Evolutionary conservation across 1,140 invertebrate species (phyloP), one percentile per base, ranked within the genome.

Genomic region (Drosophila pectinifera): DNA sequence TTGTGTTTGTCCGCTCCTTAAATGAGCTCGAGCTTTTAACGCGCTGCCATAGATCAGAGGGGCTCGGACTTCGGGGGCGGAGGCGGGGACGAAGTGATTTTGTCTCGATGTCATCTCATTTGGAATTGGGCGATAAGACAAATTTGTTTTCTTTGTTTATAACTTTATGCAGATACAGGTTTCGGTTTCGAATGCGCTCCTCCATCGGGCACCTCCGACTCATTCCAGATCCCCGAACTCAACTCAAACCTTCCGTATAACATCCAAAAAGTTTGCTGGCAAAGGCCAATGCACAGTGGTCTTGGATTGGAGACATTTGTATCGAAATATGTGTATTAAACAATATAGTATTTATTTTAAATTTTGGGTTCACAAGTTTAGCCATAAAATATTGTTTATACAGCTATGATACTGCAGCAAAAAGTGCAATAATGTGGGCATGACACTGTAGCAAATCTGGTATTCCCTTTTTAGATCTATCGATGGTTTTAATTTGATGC

Each of bases 131-230:
- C 80, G 89, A 91, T 91, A 91, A 91, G 89, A 91, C 89, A 91
- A 91, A 91, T 91, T 91, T 89, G 84, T 89, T 89, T 89, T 89
- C 84, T 84, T 89, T 89, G 80, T 84, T 89, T 89, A 84, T 89
- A 89, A 84, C 85, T 90, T 84, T 89, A 88, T 79, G 80, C 79
- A 89, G 79, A 88, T 82, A 82, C 83, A 77, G 83, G 83, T 88
- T 88, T 80, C 34, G 56, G 51, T 20, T 59, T 43, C 34, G 26
- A 26, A 39, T 65, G 22, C 68, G 14, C 63, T 73, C 8, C 36
- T 31, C 38, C 38, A n/a, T 2, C 39, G 53, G 64, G 68, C 69
- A 70, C 51, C 39, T 64, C 5, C 7, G 45, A 20, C 34, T 41
- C 18, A 34, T 28, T 39, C 8, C 7, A 31, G 16, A 61, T 26